Evolutionary conservation across 2,888 invertebrate species (phyloP).

Genomic region (Nomada lathburiana): DNA sequence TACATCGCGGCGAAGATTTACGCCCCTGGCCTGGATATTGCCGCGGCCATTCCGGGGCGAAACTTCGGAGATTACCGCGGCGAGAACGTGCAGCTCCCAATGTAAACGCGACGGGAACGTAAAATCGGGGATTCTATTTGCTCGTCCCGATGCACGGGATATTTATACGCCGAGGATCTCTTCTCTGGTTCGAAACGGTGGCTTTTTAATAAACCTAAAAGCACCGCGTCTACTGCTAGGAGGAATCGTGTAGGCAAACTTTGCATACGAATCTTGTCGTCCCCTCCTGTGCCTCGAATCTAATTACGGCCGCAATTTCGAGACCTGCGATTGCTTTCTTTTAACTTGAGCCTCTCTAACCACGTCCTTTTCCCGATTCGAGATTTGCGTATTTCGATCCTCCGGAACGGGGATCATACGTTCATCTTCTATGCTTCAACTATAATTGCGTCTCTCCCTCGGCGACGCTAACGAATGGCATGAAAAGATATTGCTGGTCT

Average conservation of each 20-base stretch:
- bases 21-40: not conserved
- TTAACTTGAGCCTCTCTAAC: slow-evolving; percentile 1
- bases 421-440: no score
- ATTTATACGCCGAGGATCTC: slow-evolving; percentile 14
- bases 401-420: no score
- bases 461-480: slow-evolving; percentile 44
- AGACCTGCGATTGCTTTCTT: slow-evolving; percentile 3
- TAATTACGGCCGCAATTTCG: slow-evolving; percentile 47
- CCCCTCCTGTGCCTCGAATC: slow-evolving; percentile 18
- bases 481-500: slow-evolving; percentile 25
- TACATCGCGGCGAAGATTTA: slow-evolving; percentile 6
- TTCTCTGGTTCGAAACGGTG: not conserved
- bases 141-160: not conserved
- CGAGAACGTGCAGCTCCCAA: slow-evolving; percentile 5
- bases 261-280: slow-evolving; percentile 1
- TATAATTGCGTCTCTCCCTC: no score
- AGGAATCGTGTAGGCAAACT: not conserved
- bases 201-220: slow-evolving; percentile 33
- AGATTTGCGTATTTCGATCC: slow-evolving; percentile 38
- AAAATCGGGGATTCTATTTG: slow-evolving; percentile 26
- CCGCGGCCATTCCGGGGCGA: slow-evolving; percentile 11
- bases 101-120: slow-evolving; percentile 6
- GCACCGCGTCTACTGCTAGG: not conserved
- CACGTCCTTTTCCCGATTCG: slow-evolving; percentile 19
- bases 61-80: slow-evolving; percentile 25